These are phyloP conservation scores for Cettia cetti DNA, from an alignment of 2,113 vertebrate species.

Conservation along the genomic window DNA sequence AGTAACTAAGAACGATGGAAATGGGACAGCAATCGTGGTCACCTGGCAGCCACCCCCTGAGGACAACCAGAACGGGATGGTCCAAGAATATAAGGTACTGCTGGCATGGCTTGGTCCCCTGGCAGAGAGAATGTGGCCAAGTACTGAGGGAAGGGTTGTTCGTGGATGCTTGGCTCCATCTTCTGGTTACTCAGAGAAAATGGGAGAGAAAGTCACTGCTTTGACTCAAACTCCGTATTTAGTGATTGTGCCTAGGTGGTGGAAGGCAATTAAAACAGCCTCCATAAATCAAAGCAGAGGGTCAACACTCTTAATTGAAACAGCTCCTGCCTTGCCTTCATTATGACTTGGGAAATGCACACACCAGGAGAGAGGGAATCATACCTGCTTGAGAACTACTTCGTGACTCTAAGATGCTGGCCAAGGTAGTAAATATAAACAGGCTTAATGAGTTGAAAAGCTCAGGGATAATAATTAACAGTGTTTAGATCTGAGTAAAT, in stretches of 20 bases:
- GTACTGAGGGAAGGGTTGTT: not conserved
- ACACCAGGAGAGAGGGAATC: not conserved
- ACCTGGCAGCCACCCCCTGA: constrained; percentile 95
- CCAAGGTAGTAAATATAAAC: not conserved
- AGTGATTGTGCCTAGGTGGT: not conserved
- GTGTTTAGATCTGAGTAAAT: not conserved
- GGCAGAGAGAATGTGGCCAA: not conserved
- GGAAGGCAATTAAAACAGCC: constrained; percentile 12
- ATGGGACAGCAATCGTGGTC: constrained; percentile 89
- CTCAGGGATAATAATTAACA: constrained; percentile 33
- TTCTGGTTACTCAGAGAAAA: constrained; percentile 69
- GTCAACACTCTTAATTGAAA: not conserved
- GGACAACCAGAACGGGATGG: constrained; percentile 91
- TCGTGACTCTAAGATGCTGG: not conserved
- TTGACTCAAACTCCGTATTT: not conserved
- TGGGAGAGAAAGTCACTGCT: not conserved
- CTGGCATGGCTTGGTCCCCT: not conserved
- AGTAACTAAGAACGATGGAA: constrained; percentile 90
- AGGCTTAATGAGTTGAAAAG: constrained; percentile 27
- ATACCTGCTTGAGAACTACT: not conserved
- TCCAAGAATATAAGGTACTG: constrained; percentile 96
- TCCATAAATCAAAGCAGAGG: constrained; percentile 12
- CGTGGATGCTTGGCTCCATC: constrained; percentile 84
- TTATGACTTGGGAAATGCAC: not conserved
- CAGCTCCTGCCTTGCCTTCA: not conserved